Base-by-base conservation (phyloP, 2,888 invertebrate genomes). In the Chymomyza procnemis region DNA sequence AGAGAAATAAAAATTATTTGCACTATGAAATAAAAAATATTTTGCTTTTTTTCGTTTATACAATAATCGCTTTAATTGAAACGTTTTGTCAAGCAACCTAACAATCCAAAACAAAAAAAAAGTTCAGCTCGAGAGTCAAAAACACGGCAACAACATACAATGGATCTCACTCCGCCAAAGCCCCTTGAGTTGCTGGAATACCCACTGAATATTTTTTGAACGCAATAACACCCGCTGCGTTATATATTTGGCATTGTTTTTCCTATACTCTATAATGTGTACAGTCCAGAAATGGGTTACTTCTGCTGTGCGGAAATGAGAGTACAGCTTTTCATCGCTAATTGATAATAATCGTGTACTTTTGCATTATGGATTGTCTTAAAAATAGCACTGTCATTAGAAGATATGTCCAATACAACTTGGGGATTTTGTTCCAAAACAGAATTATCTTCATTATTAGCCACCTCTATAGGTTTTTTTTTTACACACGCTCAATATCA, bases 61-160 rank as follows among this genome's bases (percentile, higher is more conserved):
- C 54, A 67, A 71, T 70, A 66, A 61, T 67, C 67, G 71, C 67
- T 58, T 67, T 71, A 72, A 72, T 72, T 72, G 72, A 72, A 67
- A 48, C 48, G 60, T 61, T 61, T 48, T 61, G 48, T 59, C 57
- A 58, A 58, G 34, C 59, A 19, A 59, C 46, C 47, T 22, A 19
- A 16, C 47, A 48, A 22, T 5, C 50, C 21, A 61, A 48, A n/a
- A n/a, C n/a, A n/a, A n/a, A n/a, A n/a, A n/a, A n/a, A 48, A 18
- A 48, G 47, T 61, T 56, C 30, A 56, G 56, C 56, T 30, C 34
- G 34, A 41, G 34, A 41, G 34, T 12, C 34, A 41, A 50, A 12
- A 50, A 14, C 48, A 48, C 34, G 8, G n/a, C 50, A 50, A 1
- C 50, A 50, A 19, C 50, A 26, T 6, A 41, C 34, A 41, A 41